Percentiles rank a stretch among this genome's conserved stretches.
phyloP scores from a whole-genome alignment of 2,888 invertebrate species.

The Arrhopalites spinosus region DNA sequence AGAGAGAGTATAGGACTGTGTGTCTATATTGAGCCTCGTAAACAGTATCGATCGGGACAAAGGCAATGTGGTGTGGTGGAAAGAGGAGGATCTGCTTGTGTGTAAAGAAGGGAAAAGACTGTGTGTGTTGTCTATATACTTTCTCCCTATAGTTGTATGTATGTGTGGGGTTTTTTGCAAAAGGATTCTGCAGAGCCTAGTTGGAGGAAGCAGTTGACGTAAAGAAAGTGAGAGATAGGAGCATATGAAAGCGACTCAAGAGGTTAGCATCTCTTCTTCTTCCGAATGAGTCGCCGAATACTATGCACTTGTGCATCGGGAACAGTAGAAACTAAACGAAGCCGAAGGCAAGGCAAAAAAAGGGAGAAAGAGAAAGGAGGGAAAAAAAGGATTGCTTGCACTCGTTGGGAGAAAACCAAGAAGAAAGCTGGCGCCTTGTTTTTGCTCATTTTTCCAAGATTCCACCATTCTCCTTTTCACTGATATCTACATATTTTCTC shows the following conservation, averaged over 20 bases:
- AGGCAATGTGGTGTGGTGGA: conserved; percentile 1
- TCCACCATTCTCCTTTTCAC: conserved; percentile 20
- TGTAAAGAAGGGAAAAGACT: background rate
- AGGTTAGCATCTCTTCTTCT: conserved; percentile 12
- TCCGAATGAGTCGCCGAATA: conserved; percentile 12
- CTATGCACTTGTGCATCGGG: conserved; percentile 28
- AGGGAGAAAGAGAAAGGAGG: background rate
- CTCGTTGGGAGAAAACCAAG: background rate
- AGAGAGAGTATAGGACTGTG: background rate
- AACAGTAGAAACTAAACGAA: conserved; percentile 24
- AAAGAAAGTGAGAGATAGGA: conserved; percentile 19
- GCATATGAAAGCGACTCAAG: conserved; percentile 13
- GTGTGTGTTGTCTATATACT: background rate
- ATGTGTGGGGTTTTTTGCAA: background rate
- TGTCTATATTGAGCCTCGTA: conserved; percentile 16
- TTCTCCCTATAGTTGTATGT: background rate
- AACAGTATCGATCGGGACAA: conserved; percentile 27
- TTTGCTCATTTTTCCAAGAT: conserved; percentile 44
- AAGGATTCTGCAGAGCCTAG: conserved; percentile 8
- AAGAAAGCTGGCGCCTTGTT: conserved; percentile 51
- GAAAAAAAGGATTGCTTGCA: background rate
- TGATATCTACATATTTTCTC: background rate
- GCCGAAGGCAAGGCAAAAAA: conserved; percentile 20
- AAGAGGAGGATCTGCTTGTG: conserved; percentile 1
- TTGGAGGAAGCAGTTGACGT: conserved; percentile 11